Evolutionary conservation across 2,888 invertebrate genomes (phyloP).

Genomic region (Ariolimax columbianus): DNA sequence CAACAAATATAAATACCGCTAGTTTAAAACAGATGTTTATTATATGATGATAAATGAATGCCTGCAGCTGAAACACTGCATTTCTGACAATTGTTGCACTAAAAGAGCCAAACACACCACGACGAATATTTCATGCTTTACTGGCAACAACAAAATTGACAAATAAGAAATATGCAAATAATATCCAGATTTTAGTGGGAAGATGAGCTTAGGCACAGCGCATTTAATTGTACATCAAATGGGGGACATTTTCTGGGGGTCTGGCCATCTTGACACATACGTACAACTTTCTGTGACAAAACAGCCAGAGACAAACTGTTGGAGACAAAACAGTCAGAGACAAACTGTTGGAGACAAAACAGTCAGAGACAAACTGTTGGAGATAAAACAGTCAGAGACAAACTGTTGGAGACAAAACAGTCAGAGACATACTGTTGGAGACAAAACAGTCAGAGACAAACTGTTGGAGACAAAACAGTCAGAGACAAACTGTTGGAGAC

Average conservation of each 20-base stretch:
- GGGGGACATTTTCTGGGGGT: not conserved
- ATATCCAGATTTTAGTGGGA: not conserved
- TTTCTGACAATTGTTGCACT: not conserved
- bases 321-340: no score
- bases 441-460: no score
- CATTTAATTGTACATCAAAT: not conserved
- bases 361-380: no score
- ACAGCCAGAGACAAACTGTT: no score
- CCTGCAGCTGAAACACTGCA: not conserved
- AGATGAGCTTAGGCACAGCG: not conserved
- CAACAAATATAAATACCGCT: not conserved
- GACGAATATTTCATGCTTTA: not conserved
- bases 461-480: no score
- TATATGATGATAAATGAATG: not conserved
- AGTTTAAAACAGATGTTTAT: not conserved
- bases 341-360: no score
- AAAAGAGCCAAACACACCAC: not conserved
- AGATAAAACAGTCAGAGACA: no score
- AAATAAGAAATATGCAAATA: slow-evolving; percentile 1
- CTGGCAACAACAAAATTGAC: not conserved
- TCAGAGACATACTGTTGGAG: no score
- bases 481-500: no score
- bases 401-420: no score
- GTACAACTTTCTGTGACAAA: not conserved
- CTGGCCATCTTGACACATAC: not conserved